Evolutionary conservation across 2,113 vertebrate genomes (phyloP).

Genomic region (Coptodon bakossiorum): DNA sequence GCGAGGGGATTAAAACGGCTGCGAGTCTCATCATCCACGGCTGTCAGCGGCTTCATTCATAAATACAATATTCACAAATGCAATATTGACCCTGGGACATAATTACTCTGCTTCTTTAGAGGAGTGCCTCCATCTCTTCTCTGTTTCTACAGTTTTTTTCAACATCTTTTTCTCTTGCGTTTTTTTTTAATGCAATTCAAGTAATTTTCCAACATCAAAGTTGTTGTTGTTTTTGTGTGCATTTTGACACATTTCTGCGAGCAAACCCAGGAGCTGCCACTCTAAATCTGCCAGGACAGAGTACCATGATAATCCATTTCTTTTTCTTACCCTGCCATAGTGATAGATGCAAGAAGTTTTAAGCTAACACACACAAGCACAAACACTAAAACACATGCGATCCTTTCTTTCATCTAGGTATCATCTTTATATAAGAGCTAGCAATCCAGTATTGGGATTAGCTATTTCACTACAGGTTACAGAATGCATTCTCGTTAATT

Average conservation of each 20-base stretch:
- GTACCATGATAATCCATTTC: not conserved
- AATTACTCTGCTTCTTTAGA: constrained; percentile 8
- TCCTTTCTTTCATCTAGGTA: not conserved
- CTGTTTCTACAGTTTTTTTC: not conserved
- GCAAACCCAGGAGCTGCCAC: not conserved
- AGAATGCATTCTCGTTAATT: not conserved
- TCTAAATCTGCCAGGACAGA: not conserved
- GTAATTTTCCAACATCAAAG: not conserved
- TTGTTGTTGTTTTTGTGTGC: not conserved
- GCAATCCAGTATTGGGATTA: not conserved
- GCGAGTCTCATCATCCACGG: constrained; percentile 11
- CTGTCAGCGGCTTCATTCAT: constrained; percentile 42
- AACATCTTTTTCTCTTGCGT: not conserved
- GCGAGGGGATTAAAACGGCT: constrained; percentile 35
- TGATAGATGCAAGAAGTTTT: not conserved
- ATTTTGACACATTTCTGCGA: not conserved
- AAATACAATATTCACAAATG: constrained; percentile 50
- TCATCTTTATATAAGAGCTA: not conserved
- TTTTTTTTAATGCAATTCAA: constrained; percentile 6
- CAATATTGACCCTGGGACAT: constrained; percentile 42
- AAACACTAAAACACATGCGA: not conserved
- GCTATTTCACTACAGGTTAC: not conserved
- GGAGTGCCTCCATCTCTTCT: not conserved
- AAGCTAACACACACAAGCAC: not conserved
- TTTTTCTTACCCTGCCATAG: not conserved